Evolutionary conservation across 37 sponge, comb jelly and placozoan species (phyloP).

Genomic region (Spongilla lacustris): DNA sequence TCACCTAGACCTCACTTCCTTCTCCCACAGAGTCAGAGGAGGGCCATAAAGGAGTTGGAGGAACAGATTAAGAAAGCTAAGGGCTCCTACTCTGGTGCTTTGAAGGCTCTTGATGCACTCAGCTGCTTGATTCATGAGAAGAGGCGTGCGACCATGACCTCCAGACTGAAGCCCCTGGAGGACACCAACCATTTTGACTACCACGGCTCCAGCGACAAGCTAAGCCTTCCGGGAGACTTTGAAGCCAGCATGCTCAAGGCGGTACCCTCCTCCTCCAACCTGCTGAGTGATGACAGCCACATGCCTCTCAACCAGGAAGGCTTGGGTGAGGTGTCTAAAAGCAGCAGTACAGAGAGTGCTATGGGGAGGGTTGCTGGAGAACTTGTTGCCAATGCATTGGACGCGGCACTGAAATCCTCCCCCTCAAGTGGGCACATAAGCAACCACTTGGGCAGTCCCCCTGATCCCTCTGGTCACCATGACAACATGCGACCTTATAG

Average conservation of each 20-base stretch:
- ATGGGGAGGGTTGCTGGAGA: background rate
- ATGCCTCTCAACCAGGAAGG: no score
- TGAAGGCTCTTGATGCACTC: slow-evolving; percentile 40
- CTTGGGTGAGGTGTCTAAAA: no score
- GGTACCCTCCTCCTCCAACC: background rate
- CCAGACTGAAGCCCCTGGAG: background rate
- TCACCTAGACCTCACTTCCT: no score
- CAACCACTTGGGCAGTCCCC: background rate
- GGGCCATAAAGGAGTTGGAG: slow-evolving; percentile 7
- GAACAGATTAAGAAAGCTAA: slow-evolving; percentile 20
- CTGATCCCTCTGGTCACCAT: background rate
- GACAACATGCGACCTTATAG: background rate
- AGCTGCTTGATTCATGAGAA: slow-evolving; percentile 42
- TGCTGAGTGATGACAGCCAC: background rate
- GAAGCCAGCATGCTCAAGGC: background rate
- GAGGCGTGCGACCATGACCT: background rate
- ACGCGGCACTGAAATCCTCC: background rate
- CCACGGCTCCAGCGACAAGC: background rate
- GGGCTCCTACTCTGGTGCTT: slow-evolving; percentile 21
- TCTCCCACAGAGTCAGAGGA: background rate
- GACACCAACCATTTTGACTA: background rate
- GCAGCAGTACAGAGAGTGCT: background rate
- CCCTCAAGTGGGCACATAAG: background rate
- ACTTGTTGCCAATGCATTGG: background rate
- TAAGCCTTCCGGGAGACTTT: background rate